Base-by-base conservation (phyloP, 2,113 vertebrate species). In the Hippocampus zosterae region DNA sequence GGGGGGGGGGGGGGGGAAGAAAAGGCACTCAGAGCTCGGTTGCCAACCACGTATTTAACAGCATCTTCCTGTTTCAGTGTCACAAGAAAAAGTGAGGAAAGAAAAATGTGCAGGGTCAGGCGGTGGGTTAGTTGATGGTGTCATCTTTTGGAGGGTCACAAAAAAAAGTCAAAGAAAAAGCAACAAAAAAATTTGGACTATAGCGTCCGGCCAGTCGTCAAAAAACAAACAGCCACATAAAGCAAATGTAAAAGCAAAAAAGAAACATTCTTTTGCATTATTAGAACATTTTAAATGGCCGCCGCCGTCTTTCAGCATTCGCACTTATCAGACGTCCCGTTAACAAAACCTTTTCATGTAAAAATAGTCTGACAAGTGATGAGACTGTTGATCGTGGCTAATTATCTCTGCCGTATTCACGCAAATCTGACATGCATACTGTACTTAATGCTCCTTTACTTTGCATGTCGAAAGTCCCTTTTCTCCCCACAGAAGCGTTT, bases 401-500 rank as follows among this genome's bases (percentile, higher is more conserved):
- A 33, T 60, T 19, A 60, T 60, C 57, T 60, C 27, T 33, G 27
- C 27, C 33, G 27, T 8, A 33, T 33, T 60, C 57, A 18, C 33
- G 27, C 27, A 60, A 33, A 60, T 33, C 25, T 9, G 7, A 33
- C 27, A 60, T 18, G 16, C 27, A 29, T 60, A 33, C 27, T 60
- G 27, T 60, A 60, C 1, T 33, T 60, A 60, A 18, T 33, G 57
- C 41, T 44, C 41, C 3, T 41, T 67, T 68, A 41, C 63, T 27
- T 68, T 21, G 44, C 21, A 61, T 62, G 40, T 61, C 73, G 42
- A 11, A 74, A 82, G 73, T 25, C 2, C 23, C 50, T 41, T 19
- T 59, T 70, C n/a, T 48, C 61, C 71, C 56, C 10, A 57, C 59
- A n/a, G 50, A 72, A 73, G 63, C 44, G 21, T 77, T 85, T 82